phyloP scores from a whole-genome alignment of 2,888 invertebrate species.

The Phengaris alcon region DNA sequence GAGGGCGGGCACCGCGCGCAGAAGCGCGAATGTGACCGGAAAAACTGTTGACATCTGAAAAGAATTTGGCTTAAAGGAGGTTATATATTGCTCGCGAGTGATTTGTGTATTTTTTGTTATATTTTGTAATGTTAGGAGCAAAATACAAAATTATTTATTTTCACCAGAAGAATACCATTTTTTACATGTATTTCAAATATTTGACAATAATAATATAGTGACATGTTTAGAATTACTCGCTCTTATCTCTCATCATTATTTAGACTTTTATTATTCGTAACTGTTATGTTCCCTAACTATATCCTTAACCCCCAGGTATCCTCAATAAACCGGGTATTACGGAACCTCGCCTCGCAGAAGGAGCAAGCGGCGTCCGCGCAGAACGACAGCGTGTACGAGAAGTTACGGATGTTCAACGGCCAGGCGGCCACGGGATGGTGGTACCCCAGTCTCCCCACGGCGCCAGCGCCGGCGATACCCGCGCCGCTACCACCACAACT shows the following conservation, averaged over 20 bases:
- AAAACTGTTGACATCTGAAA: conserved; percentile 26
- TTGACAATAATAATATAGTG: too few species aligned
- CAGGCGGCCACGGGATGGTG: conserved; percentile 91
- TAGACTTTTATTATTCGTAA: background rate
- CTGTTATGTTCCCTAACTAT: background rate
- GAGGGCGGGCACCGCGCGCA: conserved; percentile 44
- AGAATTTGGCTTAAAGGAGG: conserved; percentile 26
- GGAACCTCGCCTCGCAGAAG: conserved; percentile 97
- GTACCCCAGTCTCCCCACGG: conserved; percentile 89
- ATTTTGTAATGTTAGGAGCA: background rate
- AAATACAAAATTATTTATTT: background rate
- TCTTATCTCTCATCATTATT: too few species aligned
- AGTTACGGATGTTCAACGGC: conserved; percentile 96
- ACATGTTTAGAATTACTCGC: too few species aligned
- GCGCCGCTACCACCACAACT: conserved; percentile 80
- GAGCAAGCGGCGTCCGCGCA: conserved; percentile 90
- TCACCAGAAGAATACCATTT: background rate
- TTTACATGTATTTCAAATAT: background rate
- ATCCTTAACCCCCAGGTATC: conserved; percentile 85
- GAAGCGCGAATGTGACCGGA: conserved; percentile 46
- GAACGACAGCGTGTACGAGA: conserved; percentile 95
- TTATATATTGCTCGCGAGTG: background rate
- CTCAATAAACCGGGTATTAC: conserved; percentile 97
- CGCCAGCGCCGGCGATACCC: conserved; percentile 86
- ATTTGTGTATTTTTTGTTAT: conserved; percentile 13